Evolutionary conservation across 2,113 vertebrate species (phyloP).

Genomic region (Cyanistes caeruleus): DNA sequence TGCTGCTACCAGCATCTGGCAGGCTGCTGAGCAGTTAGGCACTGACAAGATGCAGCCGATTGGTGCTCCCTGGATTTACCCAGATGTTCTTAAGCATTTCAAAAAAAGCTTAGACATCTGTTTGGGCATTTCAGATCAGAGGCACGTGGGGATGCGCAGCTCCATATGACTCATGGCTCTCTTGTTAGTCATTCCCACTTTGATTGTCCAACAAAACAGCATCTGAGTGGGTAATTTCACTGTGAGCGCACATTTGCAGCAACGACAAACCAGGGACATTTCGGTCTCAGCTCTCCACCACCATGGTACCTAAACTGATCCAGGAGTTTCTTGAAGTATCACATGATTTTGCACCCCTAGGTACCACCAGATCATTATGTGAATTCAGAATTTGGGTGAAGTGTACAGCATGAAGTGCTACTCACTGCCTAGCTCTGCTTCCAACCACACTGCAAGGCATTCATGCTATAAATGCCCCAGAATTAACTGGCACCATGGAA

Average conservation of each 20-base stretch:
- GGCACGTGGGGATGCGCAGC: accelerated
- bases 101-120: constrained; percentile 44
- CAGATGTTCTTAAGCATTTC: constrained; percentile 32
- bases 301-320: neutral
- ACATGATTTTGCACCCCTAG: neutral
- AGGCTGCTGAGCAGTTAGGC: neutral
- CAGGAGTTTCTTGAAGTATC: neutral
- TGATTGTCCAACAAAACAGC: neutral
- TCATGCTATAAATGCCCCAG: neutral
- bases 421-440: neutral
- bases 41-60: neutral
- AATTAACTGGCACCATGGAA: neutral
- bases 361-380: neutral
- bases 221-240: neutral
- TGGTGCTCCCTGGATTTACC: constrained; percentile 29
- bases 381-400: neutral
- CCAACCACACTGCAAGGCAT: neutral
- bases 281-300: neutral
- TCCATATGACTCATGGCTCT: neutral
- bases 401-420: neutral
- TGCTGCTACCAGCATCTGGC: neutral
- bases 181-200: neutral
- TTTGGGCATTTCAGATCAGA: neutral
- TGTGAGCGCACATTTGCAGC: neutral
- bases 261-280: neutral